phyloP scores from a whole-genome alignment of 37 sponge, comb jelly and placozoan species.

The Geodia barretti region DNA sequence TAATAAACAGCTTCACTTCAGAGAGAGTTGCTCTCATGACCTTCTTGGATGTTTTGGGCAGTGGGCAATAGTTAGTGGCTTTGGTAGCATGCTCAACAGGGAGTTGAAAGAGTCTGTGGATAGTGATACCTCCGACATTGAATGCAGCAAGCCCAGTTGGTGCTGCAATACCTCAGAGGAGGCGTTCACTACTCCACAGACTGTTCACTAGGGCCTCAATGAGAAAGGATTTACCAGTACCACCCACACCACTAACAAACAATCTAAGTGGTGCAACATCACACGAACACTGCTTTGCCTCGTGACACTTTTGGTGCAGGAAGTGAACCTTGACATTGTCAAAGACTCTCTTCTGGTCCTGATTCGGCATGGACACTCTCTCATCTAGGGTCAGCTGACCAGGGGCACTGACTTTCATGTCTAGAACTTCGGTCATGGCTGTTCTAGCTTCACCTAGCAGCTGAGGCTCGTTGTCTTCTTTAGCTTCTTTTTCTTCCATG shows the following conservation, averaged over 20 bases:
- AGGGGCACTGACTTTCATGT: background rate
- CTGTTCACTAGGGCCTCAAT: too few relatives aligned
- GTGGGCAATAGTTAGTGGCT: constrained; percentile 45
- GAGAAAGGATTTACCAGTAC: too few relatives aligned
- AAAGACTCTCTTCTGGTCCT: constrained; percentile 51
- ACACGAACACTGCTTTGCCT: too few relatives aligned
- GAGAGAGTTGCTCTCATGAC: constrained; percentile 32
- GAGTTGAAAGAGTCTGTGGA: constrained; percentile 41
- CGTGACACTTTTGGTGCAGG: constrained; percentile 2
- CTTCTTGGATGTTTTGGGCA: constrained; percentile 37
- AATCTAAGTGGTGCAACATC: too few relatives aligned
- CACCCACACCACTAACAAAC: too few relatives aligned
- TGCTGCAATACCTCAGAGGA: constrained; percentile 49
- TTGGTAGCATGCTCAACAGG: constrained; percentile 55
- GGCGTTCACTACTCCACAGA: too few relatives aligned
- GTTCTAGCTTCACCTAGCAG: constrained; percentile 45
- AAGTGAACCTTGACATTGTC: constrained; percentile 22
- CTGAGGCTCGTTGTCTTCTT: constrained; percentile 22
- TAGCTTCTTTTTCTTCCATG: too few relatives aligned
- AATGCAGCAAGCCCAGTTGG: constrained; percentile 58
- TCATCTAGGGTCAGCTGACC: constrained; percentile 14
- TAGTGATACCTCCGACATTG: constrained; percentile 37
- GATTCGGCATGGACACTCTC: constrained; percentile 52
- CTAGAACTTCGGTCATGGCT: constrained; percentile 36
- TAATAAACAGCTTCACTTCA: constrained; percentile 40